Evolutionary conservation across 2,113 vertebrate genomes (phyloP), one percentile per base, ranked within the genome.

Genomic region (Falcunculus frontatus): DNA sequence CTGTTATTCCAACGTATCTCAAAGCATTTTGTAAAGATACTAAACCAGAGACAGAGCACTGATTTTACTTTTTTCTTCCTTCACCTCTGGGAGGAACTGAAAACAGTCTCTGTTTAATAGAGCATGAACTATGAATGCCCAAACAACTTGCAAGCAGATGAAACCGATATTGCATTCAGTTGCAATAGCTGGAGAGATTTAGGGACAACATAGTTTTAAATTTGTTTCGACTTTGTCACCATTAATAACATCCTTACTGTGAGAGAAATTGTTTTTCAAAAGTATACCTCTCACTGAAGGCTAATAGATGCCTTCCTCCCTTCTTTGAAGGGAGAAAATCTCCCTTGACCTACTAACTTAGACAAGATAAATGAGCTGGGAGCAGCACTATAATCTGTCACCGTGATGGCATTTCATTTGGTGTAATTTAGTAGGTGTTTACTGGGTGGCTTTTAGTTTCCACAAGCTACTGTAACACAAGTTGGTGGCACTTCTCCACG

Each of bases 261-360:
- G 63, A 63, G 11, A 87, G 33, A 74, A 74, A 83, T 33, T 69
- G 65, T 44, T 92, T 89, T 87, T 80, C 52, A 56, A 56, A 84
- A 47, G 49, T 35, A 57, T 59, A 44, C 42, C 53, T 80, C 60
- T 88, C 90, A 72, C 50, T 78, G 93, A 91, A 93, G 39, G 47
- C 29, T 88, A 86, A 84, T 77, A 80, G 53, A 77, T 92, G 52
- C n/a, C 39, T 74, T 80, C 33, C 30, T 90, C 44, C 42, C 21
- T 39, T 64, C 59, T 86, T 53, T 87, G 86, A 93, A 89, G 39
- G 93, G 60, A 95, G 44, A 92, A 93, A 90, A 50, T 70, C 44
- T 95, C 68, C 87, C 52, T 60, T 93, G 80, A 94, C 85, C 90
- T 93, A 64, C 69, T 88, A 84, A 74, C 87, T 88, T 84, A 75